Percentiles rank a stretch among this genome's conserved stretches.
Conservation (phyloP, 1,140 invertebrate species). For the Eumeta japonica region DNA sequence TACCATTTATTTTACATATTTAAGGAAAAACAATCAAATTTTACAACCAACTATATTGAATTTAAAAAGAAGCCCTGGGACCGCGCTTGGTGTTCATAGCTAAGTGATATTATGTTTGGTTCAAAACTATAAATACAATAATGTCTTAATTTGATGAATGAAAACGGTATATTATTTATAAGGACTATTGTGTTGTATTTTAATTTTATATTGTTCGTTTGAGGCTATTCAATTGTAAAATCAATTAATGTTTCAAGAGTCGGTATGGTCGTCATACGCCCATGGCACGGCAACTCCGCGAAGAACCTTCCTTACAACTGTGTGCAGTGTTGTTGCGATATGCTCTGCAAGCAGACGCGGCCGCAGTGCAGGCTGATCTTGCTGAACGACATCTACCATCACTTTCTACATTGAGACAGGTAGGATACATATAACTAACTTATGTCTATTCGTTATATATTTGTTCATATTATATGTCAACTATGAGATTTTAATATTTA, state of each 20-base stretch:
- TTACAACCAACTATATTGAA: too few species aligned
- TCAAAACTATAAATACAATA: too few species aligned
- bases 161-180: too few species aligned
- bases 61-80: too few species aligned
- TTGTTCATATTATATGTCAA: neutral
- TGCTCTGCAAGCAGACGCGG: slow-evolving; percentile 72
- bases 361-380: slow-evolving; percentile 81
- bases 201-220: neutral
- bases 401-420: slow-evolving; percentile 82
- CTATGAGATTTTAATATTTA: neutral
- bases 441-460: slow-evolving; percentile 2
- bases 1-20: too few species aligned
- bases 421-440: slow-evolving; percentile 11
- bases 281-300: slow-evolving; percentile 86
- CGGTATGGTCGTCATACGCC: slow-evolving; percentile 86
- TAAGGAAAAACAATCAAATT: too few species aligned
- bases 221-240: slow-evolving; percentile 2
- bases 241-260: slow-evolving; percentile 61
- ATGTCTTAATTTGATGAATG: too few species aligned
- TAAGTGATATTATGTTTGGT: too few species aligned
- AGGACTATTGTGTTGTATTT: too few species aligned
- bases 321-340: slow-evolving; percentile 87
- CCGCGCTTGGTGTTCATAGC: too few species aligned
- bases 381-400: slow-evolving; percentile 79
- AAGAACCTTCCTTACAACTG: slow-evolving; percentile 94